Evolutionary conservation across 2,113 vertebrate genomes (phyloP).

Genomic region (Prinia subflava): DNA sequence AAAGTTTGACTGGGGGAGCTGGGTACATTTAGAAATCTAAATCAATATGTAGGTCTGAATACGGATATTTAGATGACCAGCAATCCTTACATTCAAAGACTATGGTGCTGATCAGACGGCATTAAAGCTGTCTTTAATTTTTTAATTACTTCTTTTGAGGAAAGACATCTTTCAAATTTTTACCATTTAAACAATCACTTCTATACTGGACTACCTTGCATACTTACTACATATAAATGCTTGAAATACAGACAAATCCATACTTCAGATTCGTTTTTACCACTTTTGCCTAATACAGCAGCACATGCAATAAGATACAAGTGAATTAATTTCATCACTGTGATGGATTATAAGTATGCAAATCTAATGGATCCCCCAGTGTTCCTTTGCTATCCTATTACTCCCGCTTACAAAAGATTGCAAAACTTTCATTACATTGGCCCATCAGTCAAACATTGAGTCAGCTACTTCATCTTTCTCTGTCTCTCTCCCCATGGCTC

Average conservation of each 20-base stretch:
- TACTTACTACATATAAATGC: not conserved
- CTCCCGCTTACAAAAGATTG: constrained; percentile 29
- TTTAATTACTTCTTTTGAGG: not conserved
- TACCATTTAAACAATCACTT: not conserved
- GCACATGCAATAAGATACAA: not conserved
- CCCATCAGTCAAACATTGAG: constrained; percentile 19
- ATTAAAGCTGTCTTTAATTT: too few species aligned
- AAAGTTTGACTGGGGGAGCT: not conserved
- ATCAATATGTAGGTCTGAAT: not conserved
- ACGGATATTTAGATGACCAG: not conserved
- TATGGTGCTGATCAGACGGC: not conserved
- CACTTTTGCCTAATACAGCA: not conserved
- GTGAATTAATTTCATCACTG: constrained; percentile 36
- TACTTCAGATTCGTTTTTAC: not conserved
- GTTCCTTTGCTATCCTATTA: constrained; percentile 19
- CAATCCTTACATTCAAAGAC: not conserved
- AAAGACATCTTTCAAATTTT: not conserved
- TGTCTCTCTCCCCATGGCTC: not conserved
- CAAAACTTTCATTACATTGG: constrained; percentile 25
- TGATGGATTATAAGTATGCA: constrained; percentile 43
- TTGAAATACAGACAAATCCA: not conserved
- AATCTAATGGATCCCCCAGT: constrained; percentile 37
- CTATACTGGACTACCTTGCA: not conserved
- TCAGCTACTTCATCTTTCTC: constrained; percentile 13
- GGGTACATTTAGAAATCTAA: not conserved